Evolutionary conservation across 2,113 vertebrate species (phyloP).

Genomic region (Pardalotus punctatus): DNA sequence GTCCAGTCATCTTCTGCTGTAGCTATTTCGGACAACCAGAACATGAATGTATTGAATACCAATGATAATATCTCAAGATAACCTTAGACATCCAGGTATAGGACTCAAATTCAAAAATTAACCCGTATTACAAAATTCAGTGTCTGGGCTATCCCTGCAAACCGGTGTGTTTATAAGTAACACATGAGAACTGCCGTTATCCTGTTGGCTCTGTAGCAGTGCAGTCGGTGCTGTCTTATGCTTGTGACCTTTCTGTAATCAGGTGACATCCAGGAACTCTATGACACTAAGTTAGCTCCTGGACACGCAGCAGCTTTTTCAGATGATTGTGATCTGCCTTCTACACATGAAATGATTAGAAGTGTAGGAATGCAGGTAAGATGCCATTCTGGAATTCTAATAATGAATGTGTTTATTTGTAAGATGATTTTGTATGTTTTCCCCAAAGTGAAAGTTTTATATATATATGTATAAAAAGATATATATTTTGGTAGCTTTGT

Average conservation of each 20-base stretch:
- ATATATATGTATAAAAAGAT: background rate
- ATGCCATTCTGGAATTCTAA: background rate
- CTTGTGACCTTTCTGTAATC: background rate
- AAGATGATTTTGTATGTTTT: background rate
- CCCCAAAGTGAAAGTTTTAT: background rate
- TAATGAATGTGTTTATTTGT: background rate
- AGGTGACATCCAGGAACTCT: slow-evolving; percentile 94
- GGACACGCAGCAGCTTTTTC: slow-evolving; percentile 95
- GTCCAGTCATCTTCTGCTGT: rapidly evolving
- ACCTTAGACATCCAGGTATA: background rate
- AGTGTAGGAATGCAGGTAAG: slow-evolving; percentile 94
- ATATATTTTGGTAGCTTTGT: background rate
- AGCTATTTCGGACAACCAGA: background rate
- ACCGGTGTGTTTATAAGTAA: background rate
- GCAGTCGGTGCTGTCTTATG: background rate
- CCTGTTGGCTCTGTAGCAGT: background rate
- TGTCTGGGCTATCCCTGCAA: background rate
- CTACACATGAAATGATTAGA: slow-evolving; percentile 86
- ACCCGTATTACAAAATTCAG: background rate
- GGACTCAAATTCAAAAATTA: background rate
- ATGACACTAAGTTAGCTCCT: slow-evolving; percentile 75
- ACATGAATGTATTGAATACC: background rate
- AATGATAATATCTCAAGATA: background rate
- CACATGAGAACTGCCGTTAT: background rate
- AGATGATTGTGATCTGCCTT: slow-evolving; percentile 89